A percentile compares a stretch with the other conserved stretches of the same genome.
phyloP scores from a whole-genome alignment of 2,797 vertebrate genomes.

The Periophthalmus magnuspinnatus region DNA sequence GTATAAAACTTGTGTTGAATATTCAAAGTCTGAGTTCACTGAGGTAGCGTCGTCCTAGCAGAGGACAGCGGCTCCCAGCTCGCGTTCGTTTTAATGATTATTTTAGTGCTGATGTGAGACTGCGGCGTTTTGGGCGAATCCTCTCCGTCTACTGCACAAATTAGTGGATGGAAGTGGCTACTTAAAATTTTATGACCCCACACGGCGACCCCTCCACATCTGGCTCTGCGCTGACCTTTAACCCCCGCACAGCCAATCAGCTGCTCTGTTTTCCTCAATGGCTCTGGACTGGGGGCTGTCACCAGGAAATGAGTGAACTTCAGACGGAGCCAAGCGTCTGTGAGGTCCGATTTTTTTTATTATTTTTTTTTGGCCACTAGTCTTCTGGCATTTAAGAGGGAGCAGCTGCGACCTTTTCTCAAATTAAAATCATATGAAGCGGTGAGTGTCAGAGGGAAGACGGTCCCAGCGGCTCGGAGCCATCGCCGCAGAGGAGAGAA shows the following conservation, averaged over 20 bases:
- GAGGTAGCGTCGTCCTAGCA: slow-evolving; percentile 22
- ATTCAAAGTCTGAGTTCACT: slow-evolving; percentile 10
- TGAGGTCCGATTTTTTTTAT: slow-evolving; percentile 18
- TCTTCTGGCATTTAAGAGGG: slow-evolving; percentile 45
- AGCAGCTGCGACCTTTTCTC: slow-evolving; percentile 50
- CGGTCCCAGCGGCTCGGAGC: slow-evolving; percentile 23
- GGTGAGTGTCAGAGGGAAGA: slow-evolving; percentile 25
- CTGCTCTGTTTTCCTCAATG: slow-evolving; percentile 11
- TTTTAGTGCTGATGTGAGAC: slow-evolving; percentile 35
- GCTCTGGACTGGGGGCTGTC: slow-evolving; percentile 8
- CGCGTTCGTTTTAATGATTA: slow-evolving; percentile 34
- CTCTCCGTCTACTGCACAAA: slow-evolving; percentile 24
- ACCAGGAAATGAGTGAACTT: slow-evolving; percentile 13
- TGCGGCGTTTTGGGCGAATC: slow-evolving; percentile 22
- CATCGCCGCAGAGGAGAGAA: slow-evolving; percentile 3
- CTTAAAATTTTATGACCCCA: slow-evolving; percentile 23
- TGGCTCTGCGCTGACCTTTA: slow-evolving; percentile 10
- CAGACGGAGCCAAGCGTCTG: slow-evolving; percentile 4
- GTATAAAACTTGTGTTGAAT: too few relatives aligned
- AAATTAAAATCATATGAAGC: slow-evolving; percentile 39
- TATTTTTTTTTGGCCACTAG: slow-evolving; percentile 25
- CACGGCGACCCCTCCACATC: background rate
- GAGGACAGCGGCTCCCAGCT: slow-evolving; percentile 31
- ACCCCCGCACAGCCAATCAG: background rate
- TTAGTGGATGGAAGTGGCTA: slow-evolving; percentile 3